Evolutionary conservation across 1,140 invertebrate species (phyloP).

Genomic region (Drosophila ironensis): DNA sequence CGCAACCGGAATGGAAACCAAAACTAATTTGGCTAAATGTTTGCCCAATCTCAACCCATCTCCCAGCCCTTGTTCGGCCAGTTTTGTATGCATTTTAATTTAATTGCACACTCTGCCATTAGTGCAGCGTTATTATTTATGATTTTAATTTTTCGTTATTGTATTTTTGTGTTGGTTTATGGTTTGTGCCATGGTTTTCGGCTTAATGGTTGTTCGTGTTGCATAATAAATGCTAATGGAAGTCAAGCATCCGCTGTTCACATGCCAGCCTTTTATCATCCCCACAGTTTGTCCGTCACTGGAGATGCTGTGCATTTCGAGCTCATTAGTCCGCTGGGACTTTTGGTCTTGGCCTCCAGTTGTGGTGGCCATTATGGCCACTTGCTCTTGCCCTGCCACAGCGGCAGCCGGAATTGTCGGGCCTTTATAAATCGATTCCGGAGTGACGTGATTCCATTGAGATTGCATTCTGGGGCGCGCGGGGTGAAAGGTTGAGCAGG

Average conservation of each 20-base stretch:
- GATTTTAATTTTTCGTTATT: constrained; percentile 13
- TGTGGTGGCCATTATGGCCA: constrained; percentile 22
- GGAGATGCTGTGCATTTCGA: constrained; percentile 28
- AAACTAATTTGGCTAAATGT: constrained; percentile 42
- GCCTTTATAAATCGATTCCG: constrained; percentile 52
- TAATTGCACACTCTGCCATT: constrained; percentile 52
- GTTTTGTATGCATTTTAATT: constrained; percentile 65
- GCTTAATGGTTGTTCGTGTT: constrained; percentile 25
- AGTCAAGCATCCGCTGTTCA: not conserved
- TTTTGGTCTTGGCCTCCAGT: not conserved
- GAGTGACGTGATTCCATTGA: constrained; percentile 39
- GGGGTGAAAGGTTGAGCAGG: not conserved
- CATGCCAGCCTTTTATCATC: too few relatives aligned
- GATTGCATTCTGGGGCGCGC: not conserved
- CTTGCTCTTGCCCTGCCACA: constrained; percentile 3
- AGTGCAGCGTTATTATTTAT: constrained; percentile 60
- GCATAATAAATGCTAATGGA: constrained; percentile 58
- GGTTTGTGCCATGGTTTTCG: not conserved
- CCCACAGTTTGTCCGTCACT: constrained; percentile 1
- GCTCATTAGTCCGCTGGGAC: constrained; percentile 28
- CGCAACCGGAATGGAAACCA: not conserved
- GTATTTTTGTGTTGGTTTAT: not conserved
- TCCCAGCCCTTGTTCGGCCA: constrained; percentile 1
- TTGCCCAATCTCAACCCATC: not conserved
- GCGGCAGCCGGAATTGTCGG: constrained; percentile 32